These are phyloP conservation scores for Dasypogon diadema DNA, from an alignment of 2,888 invertebrate species.

Conservation along the genomic window DNA sequence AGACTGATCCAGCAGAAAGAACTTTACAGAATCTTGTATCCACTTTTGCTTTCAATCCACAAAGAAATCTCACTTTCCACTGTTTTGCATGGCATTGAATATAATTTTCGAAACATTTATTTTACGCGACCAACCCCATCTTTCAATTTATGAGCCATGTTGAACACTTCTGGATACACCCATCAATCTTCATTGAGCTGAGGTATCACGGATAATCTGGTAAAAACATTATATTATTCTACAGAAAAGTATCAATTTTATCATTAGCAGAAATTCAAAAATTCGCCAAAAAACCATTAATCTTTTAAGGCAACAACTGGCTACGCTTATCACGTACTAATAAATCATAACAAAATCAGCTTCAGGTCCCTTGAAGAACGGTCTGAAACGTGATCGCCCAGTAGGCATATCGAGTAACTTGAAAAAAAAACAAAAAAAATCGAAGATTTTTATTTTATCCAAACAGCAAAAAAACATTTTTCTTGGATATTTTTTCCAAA, in stretches of 20 bases:
- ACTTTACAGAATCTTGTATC: too few species aligned
- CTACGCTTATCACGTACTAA: conserved; percentile 15
- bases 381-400: conserved; percentile 35
- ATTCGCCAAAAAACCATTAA: background rate
- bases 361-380: background rate
- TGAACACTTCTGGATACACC: too few species aligned
- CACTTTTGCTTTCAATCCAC: too few species aligned
- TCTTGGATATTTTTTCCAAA: background rate
- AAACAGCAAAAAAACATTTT: background rate
- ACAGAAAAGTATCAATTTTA: background rate
- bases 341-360: conserved; percentile 25
- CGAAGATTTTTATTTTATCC: conserved; percentile 20
- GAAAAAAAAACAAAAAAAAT: conserved; percentile 3
- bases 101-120: too few species aligned
- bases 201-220: background rate
- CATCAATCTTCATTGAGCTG: too few species aligned
- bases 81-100: too few species aligned
- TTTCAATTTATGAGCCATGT: too few species aligned
- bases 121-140: too few species aligned
- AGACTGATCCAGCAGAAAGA: too few species aligned
- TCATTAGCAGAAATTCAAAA: background rate
- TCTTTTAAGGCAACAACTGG: background rate
- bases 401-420: conserved; percentile 29
- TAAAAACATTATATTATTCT: background rate
- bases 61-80: too few species aligned